Evolutionary conservation across 1,140 invertebrate genomes (phyloP).

Genomic region (Drosophila subobscura): DNA sequence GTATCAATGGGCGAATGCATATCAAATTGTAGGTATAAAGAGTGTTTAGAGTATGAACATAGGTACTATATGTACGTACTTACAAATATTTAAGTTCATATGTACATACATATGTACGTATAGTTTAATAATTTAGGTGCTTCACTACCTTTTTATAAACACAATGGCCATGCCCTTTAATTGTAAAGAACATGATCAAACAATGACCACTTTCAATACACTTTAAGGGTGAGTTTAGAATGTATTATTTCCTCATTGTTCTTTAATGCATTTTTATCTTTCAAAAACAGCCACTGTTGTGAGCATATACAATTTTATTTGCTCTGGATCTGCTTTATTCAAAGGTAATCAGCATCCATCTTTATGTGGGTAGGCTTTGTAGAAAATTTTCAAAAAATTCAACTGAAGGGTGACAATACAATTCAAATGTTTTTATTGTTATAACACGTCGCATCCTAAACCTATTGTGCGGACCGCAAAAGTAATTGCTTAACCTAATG

Average conservation of each 20-base stretch:
- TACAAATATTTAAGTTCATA: neutral
- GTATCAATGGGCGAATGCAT: too few species aligned
- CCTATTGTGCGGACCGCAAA: slow-evolving; percentile 62
- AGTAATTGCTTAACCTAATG: slow-evolving; percentile 80
- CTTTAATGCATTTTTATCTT: slow-evolving; percentile 76
- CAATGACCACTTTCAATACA: slow-evolving; percentile 68
- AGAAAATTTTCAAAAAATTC: slow-evolving; percentile 57
- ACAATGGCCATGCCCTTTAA: slow-evolving; percentile 65
- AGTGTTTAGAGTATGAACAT: neutral
- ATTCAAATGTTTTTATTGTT: slow-evolving; percentile 79
- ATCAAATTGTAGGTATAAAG: too few species aligned
- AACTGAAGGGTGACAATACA: slow-evolving; percentile 74
- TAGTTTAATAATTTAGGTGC: slow-evolving; percentile 59
- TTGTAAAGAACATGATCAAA: slow-evolving; percentile 69
- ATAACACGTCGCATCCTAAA: slow-evolving; percentile 76
- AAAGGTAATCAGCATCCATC: slow-evolving; percentile 67
- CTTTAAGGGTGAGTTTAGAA: slow-evolving; percentile 73
- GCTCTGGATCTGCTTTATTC: slow-evolving; percentile 60
- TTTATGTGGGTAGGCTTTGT: slow-evolving; percentile 69
- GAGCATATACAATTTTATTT: slow-evolving; percentile 40
- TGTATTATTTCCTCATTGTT: slow-evolving; percentile 74
- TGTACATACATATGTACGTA: slow-evolving; percentile 22
- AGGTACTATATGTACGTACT: slow-evolving; percentile 11
- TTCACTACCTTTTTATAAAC: slow-evolving; percentile 53
- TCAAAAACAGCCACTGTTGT: slow-evolving; percentile 74